These are phyloP conservation scores for Heliconius melpomene DNA, from an alignment of 1,140 invertebrate species.

Conservation along the genomic window DNA sequence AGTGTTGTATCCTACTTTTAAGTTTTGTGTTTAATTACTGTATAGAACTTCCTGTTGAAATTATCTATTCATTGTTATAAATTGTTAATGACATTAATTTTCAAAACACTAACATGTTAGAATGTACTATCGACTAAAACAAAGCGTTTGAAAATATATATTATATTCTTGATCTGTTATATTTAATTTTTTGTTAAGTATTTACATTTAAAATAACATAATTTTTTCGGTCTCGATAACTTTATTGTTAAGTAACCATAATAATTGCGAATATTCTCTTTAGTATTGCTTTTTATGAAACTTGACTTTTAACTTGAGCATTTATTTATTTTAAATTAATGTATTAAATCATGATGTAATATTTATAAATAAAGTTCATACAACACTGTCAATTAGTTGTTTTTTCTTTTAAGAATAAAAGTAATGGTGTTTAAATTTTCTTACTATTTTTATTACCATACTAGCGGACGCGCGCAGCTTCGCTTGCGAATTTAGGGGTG, in stretches of 20 bases:
- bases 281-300: conserved; percentile 65
- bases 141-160: not conserved
- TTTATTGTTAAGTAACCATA: conserved; percentile 16
- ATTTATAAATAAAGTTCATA: conserved; percentile 74
- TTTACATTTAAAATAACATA: conserved; percentile 7
- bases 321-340: conserved; percentile 77
- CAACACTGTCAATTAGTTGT: conserved; percentile 36
- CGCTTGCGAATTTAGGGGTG: no score
- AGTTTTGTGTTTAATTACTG: not conserved
- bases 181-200: not conserved
- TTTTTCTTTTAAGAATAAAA: not conserved
- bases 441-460: no score
- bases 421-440: not conserved
- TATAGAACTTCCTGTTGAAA: not conserved
- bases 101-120: not conserved
- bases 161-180: not conserved
- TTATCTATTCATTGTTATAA: conserved; percentile 25
- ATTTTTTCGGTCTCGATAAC: conserved; percentile 16
- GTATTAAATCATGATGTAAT: conserved; percentile 75
- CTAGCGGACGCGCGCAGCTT: no score
- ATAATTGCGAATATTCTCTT: conserved; percentile 45
- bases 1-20: conserved; percentile 22
- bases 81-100: conserved; percentile 21
- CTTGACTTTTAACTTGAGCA: conserved; percentile 59
- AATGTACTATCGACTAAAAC: not conserved